Conservation (phyloP, 2,797 vertebrate genomes). For the Rhadinocentrus ornatus region DNA sequence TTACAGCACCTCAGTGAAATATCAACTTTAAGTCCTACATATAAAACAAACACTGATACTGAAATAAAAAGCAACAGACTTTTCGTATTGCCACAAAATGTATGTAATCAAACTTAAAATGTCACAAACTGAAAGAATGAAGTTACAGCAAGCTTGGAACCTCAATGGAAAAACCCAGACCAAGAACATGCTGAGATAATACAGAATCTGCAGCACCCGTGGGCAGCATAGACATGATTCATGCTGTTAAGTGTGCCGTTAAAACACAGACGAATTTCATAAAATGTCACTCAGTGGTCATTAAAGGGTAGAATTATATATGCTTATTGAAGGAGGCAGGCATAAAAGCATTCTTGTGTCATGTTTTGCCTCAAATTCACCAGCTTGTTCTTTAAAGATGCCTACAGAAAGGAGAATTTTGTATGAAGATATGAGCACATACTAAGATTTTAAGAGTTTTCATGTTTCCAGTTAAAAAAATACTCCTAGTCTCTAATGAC, state of each 20-base stretch:
- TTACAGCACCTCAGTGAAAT: constrained; percentile 8
- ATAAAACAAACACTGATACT: constrained; percentile 24
- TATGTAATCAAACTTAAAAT: constrained; percentile 62
- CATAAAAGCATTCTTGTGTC: constrained; percentile 4
- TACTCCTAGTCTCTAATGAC: constrained; percentile 31
- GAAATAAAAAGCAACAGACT: constrained; percentile 34
- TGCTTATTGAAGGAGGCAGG: not conserved
- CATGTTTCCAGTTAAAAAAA: constrained; percentile 3
- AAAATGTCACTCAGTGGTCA: not conserved
- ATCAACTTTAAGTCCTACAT: constrained; percentile 7
- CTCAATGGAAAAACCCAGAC: constrained; percentile 2
- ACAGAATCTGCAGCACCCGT: constrained; percentile 15
- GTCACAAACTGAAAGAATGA: constrained; percentile 13
- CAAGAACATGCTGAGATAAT: constrained; percentile 12
- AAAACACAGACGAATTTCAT: not conserved
- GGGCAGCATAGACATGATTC: constrained; percentile 28
- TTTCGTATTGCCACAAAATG: constrained; percentile 45
- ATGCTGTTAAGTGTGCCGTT: constrained; percentile 12
- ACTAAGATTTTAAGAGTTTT: constrained; percentile 6
- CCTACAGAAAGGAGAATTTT: not conserved
- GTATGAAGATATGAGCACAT: not conserved
- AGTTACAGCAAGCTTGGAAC: constrained; percentile 13
- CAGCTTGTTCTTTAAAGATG: constrained; percentile 6
- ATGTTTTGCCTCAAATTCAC: not conserved
- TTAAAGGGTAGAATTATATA: not conserved